These are phyloP conservation scores for Armadillidium nasatum DNA, from an alignment of 1,140 invertebrate genomes.

Conservation along the genomic window DNA sequence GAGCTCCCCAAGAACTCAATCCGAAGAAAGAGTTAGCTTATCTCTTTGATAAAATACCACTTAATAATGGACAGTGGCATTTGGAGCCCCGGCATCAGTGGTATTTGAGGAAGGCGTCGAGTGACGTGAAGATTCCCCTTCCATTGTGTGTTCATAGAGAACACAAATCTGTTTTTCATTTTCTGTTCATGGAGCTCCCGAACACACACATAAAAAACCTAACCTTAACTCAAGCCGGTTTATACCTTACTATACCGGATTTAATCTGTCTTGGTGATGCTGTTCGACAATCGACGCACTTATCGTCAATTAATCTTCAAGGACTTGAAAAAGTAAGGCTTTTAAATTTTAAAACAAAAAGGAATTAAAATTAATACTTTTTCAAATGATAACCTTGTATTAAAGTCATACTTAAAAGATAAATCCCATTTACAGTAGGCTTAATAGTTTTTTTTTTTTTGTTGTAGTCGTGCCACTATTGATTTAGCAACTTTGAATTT, in stretches of 20 bases:
- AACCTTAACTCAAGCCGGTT: slow-evolving; percentile 32
- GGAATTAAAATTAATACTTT: too few species aligned
- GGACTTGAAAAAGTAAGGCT: slow-evolving; percentile 30
- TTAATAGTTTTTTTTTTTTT: too few species aligned
- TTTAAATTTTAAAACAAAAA: too few species aligned
- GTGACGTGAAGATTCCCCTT: slow-evolving; percentile 32
- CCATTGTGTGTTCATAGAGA: slow-evolving; percentile 34
- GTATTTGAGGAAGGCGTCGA: slow-evolving; percentile 20
- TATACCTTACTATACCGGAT: slow-evolving; percentile 40
- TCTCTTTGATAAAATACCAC: neutral
- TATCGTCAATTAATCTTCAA: slow-evolving; percentile 33
- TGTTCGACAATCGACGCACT: slow-evolving; percentile 28
- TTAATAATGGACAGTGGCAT: neutral
- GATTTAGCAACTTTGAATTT: neutral
- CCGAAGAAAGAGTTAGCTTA: neutral
- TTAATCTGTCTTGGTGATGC: slow-evolving; percentile 40
- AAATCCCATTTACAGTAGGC: too few species aligned
- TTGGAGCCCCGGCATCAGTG: slow-evolving; percentile 20
- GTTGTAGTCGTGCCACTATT: neutral
- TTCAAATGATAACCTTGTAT: too few species aligned
- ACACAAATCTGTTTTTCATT: slow-evolving; percentile 40
- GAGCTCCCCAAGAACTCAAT: neutral
- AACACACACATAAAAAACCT: slow-evolving; percentile 31
- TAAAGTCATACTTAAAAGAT: too few species aligned
- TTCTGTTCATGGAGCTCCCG: slow-evolving; percentile 35